Evolutionary conservation across 2,888 invertebrate genomes (phyloP).

Genomic region (Polydrusus pterygomalis): DNA sequence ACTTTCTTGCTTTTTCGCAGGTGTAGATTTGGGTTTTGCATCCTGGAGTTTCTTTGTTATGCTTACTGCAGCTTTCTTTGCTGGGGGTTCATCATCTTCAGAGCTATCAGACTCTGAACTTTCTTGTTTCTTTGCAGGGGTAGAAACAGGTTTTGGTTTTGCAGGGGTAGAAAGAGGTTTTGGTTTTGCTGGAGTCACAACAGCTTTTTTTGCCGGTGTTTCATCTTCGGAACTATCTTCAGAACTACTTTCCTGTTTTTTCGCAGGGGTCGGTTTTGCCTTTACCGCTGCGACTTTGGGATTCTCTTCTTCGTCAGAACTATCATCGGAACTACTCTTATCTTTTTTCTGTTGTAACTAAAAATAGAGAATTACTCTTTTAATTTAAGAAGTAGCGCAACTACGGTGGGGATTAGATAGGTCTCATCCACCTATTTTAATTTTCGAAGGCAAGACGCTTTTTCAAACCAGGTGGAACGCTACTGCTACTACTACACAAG

Average conservation of each 20-base stretch:
- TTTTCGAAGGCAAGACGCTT: too few species aligned
- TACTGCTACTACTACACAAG: too few species aligned
- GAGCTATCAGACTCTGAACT: slow-evolving; percentile 34
- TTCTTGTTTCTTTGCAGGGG: neutral
- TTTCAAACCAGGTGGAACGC: too few species aligned
- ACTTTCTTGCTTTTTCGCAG: slow-evolving; percentile 59
- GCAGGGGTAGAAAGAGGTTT: neutral
- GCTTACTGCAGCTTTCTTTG: slow-evolving; percentile 58
- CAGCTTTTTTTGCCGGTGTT: slow-evolving; percentile 35
- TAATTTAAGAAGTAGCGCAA: too few species aligned
- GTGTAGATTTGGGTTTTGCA: neutral
- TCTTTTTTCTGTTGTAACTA: slow-evolving; percentile 42
- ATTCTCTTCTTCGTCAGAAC: slow-evolving; percentile 58
- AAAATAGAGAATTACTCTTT: too few species aligned
- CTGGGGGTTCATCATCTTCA: slow-evolving; percentile 57
- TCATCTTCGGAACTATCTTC: slow-evolving; percentile 56
- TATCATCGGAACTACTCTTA: slow-evolving; percentile 59
- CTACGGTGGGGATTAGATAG: too few species aligned
- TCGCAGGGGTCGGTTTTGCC: neutral
- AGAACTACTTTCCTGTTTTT: slow-evolving; percentile 15
- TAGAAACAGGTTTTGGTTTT: neutral
- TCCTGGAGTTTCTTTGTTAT: neutral
- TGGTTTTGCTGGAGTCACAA: neutral
- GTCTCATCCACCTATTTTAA: too few species aligned
- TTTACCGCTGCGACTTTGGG: slow-evolving; percentile 16